A percentile compares a stretch with the other conserved stretches of the same genome.
Evolutionary conservation across 2,888 invertebrate genomes (phyloP).

Genomic region (Agonopterix subpropinquella): DNA sequence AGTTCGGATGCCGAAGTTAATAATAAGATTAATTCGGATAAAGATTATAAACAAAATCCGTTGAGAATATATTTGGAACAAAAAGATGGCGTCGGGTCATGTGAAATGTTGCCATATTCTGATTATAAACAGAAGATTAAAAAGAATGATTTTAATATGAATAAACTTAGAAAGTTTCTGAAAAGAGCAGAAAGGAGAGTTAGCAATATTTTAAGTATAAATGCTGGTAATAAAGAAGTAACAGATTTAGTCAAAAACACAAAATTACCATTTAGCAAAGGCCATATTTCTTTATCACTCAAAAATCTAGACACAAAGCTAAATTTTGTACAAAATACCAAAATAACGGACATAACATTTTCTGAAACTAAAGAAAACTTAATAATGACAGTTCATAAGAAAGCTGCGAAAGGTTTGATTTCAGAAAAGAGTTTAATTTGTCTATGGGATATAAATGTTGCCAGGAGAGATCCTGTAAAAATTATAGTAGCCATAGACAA

Average conservation of each 20-base stretch:
- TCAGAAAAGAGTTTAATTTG: conserved; percentile 40
- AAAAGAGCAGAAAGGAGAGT: conserved; percentile 48
- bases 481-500: conserved; percentile 49
- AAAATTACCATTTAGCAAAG: conserved; percentile 53
- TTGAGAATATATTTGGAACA: conserved; percentile 60
- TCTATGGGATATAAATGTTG: conserved; percentile 57
- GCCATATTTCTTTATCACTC: conserved; percentile 35
- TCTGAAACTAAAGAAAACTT: conserved; percentile 49
- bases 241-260: conserved; percentile 33
- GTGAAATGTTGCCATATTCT: conserved; percentile 47
- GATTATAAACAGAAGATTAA: conserved; percentile 47
- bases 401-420: conserved; percentile 13
- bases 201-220: conserved; percentile 40
- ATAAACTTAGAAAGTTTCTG: conserved; percentile 45
- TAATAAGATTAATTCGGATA: conserved; percentile 23
- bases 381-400: conserved; percentile 48
- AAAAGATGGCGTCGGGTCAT: conserved; percentile 53
- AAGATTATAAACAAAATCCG: conserved; percentile 43
- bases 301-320: conserved; percentile 27
- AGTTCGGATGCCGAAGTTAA: conserved; percentile 15
- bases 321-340: conserved; percentile 32
- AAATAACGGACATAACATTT: conserved; percentile 37
- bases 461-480: conserved; percentile 45
- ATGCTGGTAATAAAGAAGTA: conserved; percentile 31
- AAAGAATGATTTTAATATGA: conserved; percentile 33